phyloP scores from a whole-genome alignment of 2,113 vertebrate species.

The Muntiacus muntjak region DNA sequence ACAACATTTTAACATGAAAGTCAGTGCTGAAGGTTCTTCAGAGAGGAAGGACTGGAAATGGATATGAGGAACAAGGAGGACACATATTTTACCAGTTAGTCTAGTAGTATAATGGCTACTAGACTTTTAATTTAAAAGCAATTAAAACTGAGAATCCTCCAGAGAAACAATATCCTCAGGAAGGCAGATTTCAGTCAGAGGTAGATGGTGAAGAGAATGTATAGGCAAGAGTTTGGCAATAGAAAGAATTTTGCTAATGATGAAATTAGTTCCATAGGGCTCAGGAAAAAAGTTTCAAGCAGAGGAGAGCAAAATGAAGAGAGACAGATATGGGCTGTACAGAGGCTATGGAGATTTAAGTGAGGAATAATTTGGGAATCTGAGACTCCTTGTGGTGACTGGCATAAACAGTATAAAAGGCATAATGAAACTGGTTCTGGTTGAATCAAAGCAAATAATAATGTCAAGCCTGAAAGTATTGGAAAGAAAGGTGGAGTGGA shows the following conservation, averaged over 20 bases:
- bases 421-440: not conserved
- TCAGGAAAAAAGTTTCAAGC: not conserved
- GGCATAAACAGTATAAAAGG: not conserved
- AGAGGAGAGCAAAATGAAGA: not conserved
- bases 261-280: not conserved
- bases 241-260: slow-evolving; percentile 3
- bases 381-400: not conserved
- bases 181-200: not conserved
- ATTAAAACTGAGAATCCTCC: not conserved
- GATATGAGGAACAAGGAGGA: not conserved
- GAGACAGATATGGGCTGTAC: not conserved
- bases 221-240: not conserved
- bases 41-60: not conserved
- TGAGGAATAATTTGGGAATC: not conserved
- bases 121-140: not conserved
- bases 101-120: not conserved
- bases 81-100: slow-evolving; percentile 16
- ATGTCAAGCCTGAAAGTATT: not conserved
- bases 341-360: not conserved
- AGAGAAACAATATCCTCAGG: not conserved
- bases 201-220: not conserved
- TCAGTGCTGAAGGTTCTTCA: not conserved
- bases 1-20: not conserved
- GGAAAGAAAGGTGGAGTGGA: not conserved
- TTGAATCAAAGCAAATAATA: slow-evolving; percentile 23